Percentiles rank a stretch among this genome's conserved stretches.
phyloP scores from a whole-genome alignment of 2,888 invertebrate genomes.

The Corythucha ciliata region DNA sequence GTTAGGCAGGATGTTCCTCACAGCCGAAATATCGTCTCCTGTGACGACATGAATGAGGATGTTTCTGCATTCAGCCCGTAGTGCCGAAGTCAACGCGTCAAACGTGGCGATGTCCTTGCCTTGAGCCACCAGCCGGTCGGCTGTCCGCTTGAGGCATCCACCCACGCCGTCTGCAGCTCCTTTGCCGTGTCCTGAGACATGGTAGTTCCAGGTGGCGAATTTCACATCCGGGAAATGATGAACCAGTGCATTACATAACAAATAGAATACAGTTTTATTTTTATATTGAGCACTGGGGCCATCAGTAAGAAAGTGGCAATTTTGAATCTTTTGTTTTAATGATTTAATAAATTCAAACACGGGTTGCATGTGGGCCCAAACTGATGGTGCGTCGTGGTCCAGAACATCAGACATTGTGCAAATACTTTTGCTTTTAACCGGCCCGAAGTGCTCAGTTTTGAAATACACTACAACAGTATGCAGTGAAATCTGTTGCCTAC shows the following conservation, averaged over 20 bases:
- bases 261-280: conserved; percentile 4
- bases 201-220: not conserved
- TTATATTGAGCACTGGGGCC: conserved; percentile 3
- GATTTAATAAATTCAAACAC: conserved; percentile 4
- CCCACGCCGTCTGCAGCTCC: not conserved
- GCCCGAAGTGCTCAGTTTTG: too few relatives aligned
- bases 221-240: not conserved
- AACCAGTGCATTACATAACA: not conserved
- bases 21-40: not conserved
- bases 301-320: conserved; percentile 1
- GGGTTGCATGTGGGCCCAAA: not conserved
- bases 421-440: too few relatives aligned
- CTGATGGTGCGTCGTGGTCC: too few relatives aligned
- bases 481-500: too few relatives aligned
- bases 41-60: not conserved
- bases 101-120: not conserved
- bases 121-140: not conserved
- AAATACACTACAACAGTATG: too few relatives aligned
- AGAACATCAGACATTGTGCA: too few relatives aligned
- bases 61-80: not conserved
- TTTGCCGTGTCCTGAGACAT: conserved; percentile 4
- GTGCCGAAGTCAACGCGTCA: not conserved
- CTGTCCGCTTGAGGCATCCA: conserved; percentile 1
- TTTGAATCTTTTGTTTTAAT: not conserved
- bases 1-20: not conserved